Conservation (phyloP, 2,888 invertebrate species). For the Papilio gigon region DNA sequence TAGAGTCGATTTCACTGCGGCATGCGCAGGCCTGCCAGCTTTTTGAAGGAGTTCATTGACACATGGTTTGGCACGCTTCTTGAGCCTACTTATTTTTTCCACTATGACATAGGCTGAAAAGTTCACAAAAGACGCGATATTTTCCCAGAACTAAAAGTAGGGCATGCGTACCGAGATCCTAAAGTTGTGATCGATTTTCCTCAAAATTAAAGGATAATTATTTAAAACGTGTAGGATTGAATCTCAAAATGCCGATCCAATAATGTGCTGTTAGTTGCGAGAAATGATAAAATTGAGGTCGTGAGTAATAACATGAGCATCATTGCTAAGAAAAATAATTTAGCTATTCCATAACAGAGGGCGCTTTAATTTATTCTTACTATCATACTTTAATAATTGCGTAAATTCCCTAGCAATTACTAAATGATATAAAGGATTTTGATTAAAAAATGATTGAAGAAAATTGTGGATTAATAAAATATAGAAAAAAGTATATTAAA, state of each 20-base stretch:
- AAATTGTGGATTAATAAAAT: too few relatives aligned
- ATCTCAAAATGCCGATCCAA: conserved; percentile 45
- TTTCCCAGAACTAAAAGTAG: conserved; percentile 72
- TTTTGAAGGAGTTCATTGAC: conserved; percentile 77
- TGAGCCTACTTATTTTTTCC: conserved; percentile 72
- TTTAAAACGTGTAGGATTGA: conserved; percentile 47
- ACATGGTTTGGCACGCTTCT: conserved; percentile 74
- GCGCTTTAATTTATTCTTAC: conserved; percentile 51
- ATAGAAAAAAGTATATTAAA: background rate
- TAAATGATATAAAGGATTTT: too few relatives aligned
- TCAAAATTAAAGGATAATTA: conserved; percentile 58
- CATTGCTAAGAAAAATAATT: conserved; percentile 52
- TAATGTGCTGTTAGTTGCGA: conserved; percentile 55
- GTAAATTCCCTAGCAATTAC: too few relatives aligned
- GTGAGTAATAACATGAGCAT: conserved; percentile 57
- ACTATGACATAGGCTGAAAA: conserved; percentile 58
- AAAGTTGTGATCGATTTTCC: conserved; percentile 66
- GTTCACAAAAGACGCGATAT: conserved; percentile 69
- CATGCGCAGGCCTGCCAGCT: conserved; percentile 56
- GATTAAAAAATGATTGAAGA: too few relatives aligned
- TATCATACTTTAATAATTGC: conserved; percentile 16
- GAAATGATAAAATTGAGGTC: conserved; percentile 68
- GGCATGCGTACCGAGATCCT: conserved; percentile 62
- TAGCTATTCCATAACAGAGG: conserved; percentile 72
- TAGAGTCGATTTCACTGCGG: conserved; percentile 58